Evolutionary conservation across 2,888 invertebrate genomes (phyloP).

Genomic region (Euphydryas editha): DNA sequence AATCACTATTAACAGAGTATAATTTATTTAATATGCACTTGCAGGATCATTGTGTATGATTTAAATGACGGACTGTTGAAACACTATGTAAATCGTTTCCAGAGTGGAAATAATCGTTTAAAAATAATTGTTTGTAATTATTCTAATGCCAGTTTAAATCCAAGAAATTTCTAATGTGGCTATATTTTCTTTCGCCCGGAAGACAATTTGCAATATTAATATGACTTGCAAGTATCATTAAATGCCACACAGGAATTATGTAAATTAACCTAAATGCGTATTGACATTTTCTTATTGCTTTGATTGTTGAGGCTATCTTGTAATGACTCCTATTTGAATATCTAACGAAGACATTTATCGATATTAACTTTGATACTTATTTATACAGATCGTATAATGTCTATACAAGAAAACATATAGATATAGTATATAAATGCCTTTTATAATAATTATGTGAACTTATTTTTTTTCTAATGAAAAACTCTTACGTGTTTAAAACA

Average conservation of each 20-base stretch:
- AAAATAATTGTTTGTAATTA: background rate
- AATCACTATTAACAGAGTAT: slow-evolving; percentile 78
- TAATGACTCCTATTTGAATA: slow-evolving; percentile 28
- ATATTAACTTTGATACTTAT: slow-evolving; percentile 8
- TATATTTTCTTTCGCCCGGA: background rate
- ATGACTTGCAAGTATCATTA: slow-evolving; percentile 8
- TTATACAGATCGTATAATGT: too few relatives aligned
- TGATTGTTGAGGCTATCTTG: slow-evolving; percentile 18
- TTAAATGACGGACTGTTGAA: slow-evolving; percentile 34
- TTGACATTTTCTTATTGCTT: slow-evolving; percentile 26
- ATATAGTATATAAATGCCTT: too few relatives aligned
- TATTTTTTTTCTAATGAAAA: too few relatives aligned
- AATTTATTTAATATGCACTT: slow-evolving; percentile 79
- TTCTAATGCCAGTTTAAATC: background rate
- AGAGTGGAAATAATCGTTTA: background rate
- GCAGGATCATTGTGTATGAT: slow-evolving; percentile 52
- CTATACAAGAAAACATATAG: too few relatives aligned
- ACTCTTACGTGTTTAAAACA: too few relatives aligned
- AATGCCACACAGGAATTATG: slow-evolving; percentile 27
- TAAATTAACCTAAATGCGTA: slow-evolving; percentile 25
- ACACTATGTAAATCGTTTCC: slow-evolving; percentile 14
- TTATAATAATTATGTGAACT: too few relatives aligned
- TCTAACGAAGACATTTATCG: slow-evolving; percentile 18
- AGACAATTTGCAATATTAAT: slow-evolving; percentile 16
- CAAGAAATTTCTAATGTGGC: background rate